Evolutionary conservation across 2,113 vertebrate species (phyloP), one percentile per base, ranked within the genome.

Genomic region (Antennarius striatus): DNA sequence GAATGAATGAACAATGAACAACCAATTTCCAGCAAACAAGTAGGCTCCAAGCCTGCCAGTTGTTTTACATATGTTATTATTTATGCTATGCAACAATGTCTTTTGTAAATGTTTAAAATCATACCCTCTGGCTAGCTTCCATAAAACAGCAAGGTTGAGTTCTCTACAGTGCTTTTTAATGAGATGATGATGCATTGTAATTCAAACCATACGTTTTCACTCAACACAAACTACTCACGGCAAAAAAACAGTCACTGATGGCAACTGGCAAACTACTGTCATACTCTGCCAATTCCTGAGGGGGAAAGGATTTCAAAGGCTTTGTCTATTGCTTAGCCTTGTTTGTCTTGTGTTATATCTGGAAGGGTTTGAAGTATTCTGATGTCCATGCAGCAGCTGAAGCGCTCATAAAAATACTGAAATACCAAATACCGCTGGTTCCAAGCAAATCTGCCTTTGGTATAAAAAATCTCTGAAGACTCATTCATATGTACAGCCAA

Each of bases 101-200:
- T 70, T 88, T 52, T 65, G 79, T 68, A 83, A 81, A 82, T 73
- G 73, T 80, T 81, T 76, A 56, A 71, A 80, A 65, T 67, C 48
- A 75, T 79, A 73, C 66, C 74, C 56, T 59, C 85, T 8, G 67
- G 78, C 72, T 61, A 58, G 48, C 54, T 76, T 67, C 68, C 67
- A 28, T 17, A 73, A 78, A 75, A 80, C 81, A 78, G 46, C 29
- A 42, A 82, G 66, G 65, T 78, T 76, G 61, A 49, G 63, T n/a
- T 10, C 54, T 30, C 42, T 50, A 63, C 51, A 57, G 49, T 71
- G 78, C 50, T 71, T 86, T 70, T 87, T 88, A 88, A 86, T 84
- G 77, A 86, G 79, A 88, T 64, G 86, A 75, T 81, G 84, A 84
- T 74, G 78, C 77, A 65, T 67, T 75, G 73, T 84, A 76, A 88